Base-by-base conservation (phyloP, 2,888 invertebrate species). In the Orthosia gracilis region DNA sequence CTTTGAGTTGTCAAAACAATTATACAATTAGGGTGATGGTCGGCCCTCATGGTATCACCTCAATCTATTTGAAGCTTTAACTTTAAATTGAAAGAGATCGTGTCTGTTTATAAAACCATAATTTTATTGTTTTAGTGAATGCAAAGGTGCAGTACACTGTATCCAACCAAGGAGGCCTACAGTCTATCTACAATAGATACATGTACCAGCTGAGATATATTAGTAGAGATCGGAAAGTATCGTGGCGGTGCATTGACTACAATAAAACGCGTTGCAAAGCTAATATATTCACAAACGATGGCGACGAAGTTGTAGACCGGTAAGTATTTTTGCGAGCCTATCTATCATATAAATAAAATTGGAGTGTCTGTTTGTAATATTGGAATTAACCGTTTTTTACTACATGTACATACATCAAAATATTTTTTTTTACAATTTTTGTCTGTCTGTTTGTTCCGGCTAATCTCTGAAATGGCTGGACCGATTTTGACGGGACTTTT, bases 201-300 rank as follows among this genome's bases (percentile, higher is more conserved):
- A 80, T 96, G 26, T 96, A 96, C 88, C 93, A 92, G 76, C 79
- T 95, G 77, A 92, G 93, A 79, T 92, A 95, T 78, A 89, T 91
- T 2, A 84, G 26, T 12, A 75, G 90, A 7, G 89, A 85, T 68
- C 83, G 88, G 4, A 90, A 91, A 55, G 66, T 85, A 11, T 71
- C 85, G 65, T 96, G 96, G 96, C 92, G 95, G 4, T 96, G 96
- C 77, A 89, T 94, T n/a, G 93, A 95, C 75, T 95, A 95, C 77
- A 88, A 92, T 23, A 87, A 77, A 7, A 79, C 47, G 13, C 55
- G 90, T 23, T 96, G 96, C 74, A 92, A 91, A 0, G 96, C 96
- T 0, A 86, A 88, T 15, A 91, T 95, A 0, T 85, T 92, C 45
- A 96, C 96, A 17, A 91, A 78, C 61, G 40, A 89, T 17, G 91